Evolutionary conservation across 2,797 vertebrate genomes (phyloP), one percentile per base, ranked within the genome.

Genomic region (Ibycter americanus): DNA sequence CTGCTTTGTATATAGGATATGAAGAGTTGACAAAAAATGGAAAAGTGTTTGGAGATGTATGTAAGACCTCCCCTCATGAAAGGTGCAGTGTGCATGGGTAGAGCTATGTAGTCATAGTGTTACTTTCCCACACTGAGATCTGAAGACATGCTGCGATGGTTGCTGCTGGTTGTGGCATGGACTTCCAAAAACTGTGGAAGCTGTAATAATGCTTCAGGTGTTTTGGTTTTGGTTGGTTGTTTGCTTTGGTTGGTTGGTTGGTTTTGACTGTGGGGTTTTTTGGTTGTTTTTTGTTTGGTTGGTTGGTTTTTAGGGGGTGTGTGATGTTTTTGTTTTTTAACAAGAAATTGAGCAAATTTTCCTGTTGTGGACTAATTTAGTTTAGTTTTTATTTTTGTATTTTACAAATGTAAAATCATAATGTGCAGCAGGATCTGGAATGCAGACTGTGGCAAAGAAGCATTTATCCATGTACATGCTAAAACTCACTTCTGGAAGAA

Each of bases 161-260:
- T 84, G 32, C 36, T 67, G 17, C 19, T 51, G 8, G 9, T 18
- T 38, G 26, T n/a, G 18, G 21, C 11, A 23, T 31, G 17, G 32
- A 31, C 5, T 63, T 61, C 13, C 7, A 61, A 36, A 61, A 76
- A 32, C 5, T 31, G 8, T 81, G 25, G 18, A 76, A 85, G 2
- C 3, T 79, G 3, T 31, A 38, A 36, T 49, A 40, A 52, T 21
- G 2, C 11, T 36, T 67, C 42, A 4, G 3, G 6, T 4, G 0
- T 8, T n/a, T 6, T 44, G 26, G 40, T 42, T 29, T n/a, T n/a
- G 23, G 29, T 72, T n/a, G 11, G 14, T 42, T 13, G 13, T 42
- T 63, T 21, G 23, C 16, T 10, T 38, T 38, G 38, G 9, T 38
- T 38, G 38, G 9, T 38, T 38, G 38, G 26, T 51, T 51, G 12